A percentile compares a stretch with the other conserved stretches of the same genome.
Evolutionary conservation across 2,797 vertebrate species (phyloP).

Genomic region (Pelochelys cantorii): DNA sequence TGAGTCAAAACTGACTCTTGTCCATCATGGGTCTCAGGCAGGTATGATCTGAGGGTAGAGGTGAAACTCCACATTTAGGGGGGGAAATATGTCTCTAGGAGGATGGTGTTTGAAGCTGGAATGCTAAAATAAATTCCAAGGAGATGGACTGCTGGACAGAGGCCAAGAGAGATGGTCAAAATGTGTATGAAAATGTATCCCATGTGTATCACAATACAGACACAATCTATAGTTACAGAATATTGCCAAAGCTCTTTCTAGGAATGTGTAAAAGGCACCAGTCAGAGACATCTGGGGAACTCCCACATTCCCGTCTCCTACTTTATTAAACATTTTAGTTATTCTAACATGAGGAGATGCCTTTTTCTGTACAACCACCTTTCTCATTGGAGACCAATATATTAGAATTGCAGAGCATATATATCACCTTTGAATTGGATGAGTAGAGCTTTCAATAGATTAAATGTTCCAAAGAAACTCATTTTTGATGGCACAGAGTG

Average conservation of each 20-base stretch:
- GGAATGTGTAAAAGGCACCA: neutral
- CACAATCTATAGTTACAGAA: accelerated
- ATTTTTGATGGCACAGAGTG: constrained; percentile 36
- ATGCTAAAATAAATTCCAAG: neutral
- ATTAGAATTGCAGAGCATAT: constrained; percentile 6
- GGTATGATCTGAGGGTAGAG: neutral
- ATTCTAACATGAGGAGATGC: neutral
- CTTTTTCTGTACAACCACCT: neutral
- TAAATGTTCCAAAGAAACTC: constrained; percentile 50
- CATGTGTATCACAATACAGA: neutral
- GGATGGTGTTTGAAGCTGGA: neutral
- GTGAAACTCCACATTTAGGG: neutral
- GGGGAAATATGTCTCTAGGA: neutral
- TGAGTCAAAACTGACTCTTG: neutral
- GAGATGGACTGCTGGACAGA: neutral
- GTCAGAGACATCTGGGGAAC: neutral
- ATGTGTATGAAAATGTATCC: neutral
- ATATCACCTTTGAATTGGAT: neutral
- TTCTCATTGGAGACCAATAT: constrained; percentile 15
- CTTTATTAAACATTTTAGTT: neutral
- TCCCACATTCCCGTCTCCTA: neutral
- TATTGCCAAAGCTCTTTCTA: accelerated
- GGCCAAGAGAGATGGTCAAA: neutral
- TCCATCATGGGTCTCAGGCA: neutral
- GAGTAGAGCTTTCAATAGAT: constrained; percentile 34